Evolutionary conservation across 2,797 vertebrate genomes (phyloP).

Genomic region (Neomorphus geoffroyi): DNA sequence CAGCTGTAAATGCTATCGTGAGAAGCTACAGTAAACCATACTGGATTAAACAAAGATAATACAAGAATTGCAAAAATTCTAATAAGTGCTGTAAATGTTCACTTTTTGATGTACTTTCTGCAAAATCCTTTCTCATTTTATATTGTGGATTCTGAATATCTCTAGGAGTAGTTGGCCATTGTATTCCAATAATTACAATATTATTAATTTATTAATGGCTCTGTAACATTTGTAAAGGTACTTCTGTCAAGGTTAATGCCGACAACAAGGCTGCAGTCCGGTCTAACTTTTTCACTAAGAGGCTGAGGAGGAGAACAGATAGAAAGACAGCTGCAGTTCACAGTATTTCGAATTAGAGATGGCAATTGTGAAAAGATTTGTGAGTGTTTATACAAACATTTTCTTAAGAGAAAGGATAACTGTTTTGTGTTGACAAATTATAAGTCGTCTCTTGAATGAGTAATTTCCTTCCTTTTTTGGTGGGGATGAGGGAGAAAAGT

Average conservation of each 20-base stretch:
- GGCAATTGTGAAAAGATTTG: neutral
- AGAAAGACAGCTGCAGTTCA: neutral
- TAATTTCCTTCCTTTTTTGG: neutral
- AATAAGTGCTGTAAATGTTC: neutral
- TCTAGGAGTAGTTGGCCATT: neutral
- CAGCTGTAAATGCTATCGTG: neutral
- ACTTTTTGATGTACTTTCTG: neutral
- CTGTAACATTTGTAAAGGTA: neutral
- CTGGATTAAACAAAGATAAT: neutral
- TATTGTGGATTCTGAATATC: neutral
- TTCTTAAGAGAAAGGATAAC: neutral
- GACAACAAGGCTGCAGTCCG: neutral
- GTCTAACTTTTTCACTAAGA: neutral
- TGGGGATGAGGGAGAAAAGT: too few species aligned
- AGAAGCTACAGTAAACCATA: neutral
- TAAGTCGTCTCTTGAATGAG: neutral
- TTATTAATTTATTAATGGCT: neutral
- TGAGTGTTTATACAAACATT: neutral
- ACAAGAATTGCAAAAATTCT: neutral
- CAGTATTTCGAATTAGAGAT: neutral
- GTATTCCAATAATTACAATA: neutral
- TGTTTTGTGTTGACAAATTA: neutral
- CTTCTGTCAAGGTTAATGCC: neutral
- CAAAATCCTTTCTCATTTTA: neutral
- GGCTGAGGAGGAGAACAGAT: accelerated